A percentile compares a stretch with the other conserved stretches of the same genome.
Conservation (phyloP, 2,113 vertebrate genomes). For the Prietella phreatophila region DNA sequence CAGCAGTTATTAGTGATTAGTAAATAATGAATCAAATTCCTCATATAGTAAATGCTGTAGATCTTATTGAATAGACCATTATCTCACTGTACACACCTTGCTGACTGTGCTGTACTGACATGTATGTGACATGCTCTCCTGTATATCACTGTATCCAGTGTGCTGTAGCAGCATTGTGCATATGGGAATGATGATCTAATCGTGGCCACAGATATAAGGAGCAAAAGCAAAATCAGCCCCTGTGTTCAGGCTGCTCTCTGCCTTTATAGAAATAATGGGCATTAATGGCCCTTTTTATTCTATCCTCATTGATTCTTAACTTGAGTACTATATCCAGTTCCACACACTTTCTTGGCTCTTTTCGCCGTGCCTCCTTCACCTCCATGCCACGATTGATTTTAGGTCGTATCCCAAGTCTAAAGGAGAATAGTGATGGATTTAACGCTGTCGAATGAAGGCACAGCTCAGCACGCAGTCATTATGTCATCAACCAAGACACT, state of each 20-base stretch:
- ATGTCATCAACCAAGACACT: conserved; percentile 47
- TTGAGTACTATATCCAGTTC: not conserved
- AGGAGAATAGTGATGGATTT: not conserved
- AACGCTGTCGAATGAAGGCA: conserved; percentile 28
- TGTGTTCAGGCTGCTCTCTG: conserved; percentile 42
- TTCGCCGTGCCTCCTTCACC: not conserved
- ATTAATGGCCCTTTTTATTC: conserved; percentile 58
- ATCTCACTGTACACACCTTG: conserved; percentile 10
- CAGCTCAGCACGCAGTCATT: conserved; percentile 44
- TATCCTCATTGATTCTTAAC: conserved; percentile 56
- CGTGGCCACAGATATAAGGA: conserved; percentile 36
- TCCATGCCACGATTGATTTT: conserved; percentile 51
- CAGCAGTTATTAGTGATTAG: not conserved
- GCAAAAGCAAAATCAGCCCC: conserved; percentile 45
- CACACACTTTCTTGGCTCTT: conserved; percentile 9
- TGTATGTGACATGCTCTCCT: not conserved
- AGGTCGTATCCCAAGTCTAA: conserved; percentile 5
- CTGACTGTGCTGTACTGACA: conserved; percentile 2
- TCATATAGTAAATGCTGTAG: not conserved
- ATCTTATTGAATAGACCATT: not conserved
- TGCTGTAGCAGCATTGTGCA: conserved; percentile 52
- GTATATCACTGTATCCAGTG: conserved; percentile 5
- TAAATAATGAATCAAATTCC: not conserved
- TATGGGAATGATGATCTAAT: not conserved
- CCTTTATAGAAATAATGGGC: conserved; percentile 61